phyloP scores from a whole-genome alignment of 2,888 invertebrate species.

The Automeris io region DNA sequence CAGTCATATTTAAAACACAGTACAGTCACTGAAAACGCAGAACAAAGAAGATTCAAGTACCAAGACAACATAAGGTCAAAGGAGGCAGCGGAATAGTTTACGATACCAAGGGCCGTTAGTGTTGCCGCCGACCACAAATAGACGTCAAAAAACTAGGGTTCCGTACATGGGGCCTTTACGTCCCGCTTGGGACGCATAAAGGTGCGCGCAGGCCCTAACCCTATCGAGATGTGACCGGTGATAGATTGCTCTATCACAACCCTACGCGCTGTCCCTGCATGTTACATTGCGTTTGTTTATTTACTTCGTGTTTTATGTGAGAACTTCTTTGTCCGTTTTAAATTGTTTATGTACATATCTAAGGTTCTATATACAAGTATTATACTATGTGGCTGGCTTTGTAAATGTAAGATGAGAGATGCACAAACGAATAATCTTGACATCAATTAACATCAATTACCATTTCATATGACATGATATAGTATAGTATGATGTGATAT shows the following conservation, averaged over 20 bases:
- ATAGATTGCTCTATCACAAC: conserved; percentile 71
- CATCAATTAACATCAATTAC: too few relatives aligned
- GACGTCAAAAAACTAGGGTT: conserved; percentile 74
- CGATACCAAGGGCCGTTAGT: conserved; percentile 52
- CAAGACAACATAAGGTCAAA: too few relatives aligned
- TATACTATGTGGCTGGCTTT: too few relatives aligned
- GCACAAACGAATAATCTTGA: too few relatives aligned
- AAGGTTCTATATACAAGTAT: too few relatives aligned
- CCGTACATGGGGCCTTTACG: conserved; percentile 62
- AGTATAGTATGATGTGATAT: too few relatives aligned
- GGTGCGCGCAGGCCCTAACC: conserved; percentile 73
- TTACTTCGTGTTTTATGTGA: conserved; percentile 67
- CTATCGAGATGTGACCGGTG: conserved; percentile 74
- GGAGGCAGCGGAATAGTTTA: conserved; percentile 27
- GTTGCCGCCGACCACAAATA: conserved; percentile 70
- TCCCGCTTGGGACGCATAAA: conserved; percentile 72
- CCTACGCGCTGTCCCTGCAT: conserved; percentile 56
- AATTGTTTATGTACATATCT: too few relatives aligned
- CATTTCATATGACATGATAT: too few relatives aligned
- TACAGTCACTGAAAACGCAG: too few relatives aligned
- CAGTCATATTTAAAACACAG: too few relatives aligned
- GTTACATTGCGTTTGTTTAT: conserved; percentile 63
- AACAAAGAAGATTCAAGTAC: too few relatives aligned
- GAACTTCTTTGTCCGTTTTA: conserved; percentile 21
- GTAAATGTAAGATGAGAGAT: too few relatives aligned